phyloP scores from a whole-genome alignment of 2,113 vertebrate genomes.

The Myocastor coypus region DNA sequence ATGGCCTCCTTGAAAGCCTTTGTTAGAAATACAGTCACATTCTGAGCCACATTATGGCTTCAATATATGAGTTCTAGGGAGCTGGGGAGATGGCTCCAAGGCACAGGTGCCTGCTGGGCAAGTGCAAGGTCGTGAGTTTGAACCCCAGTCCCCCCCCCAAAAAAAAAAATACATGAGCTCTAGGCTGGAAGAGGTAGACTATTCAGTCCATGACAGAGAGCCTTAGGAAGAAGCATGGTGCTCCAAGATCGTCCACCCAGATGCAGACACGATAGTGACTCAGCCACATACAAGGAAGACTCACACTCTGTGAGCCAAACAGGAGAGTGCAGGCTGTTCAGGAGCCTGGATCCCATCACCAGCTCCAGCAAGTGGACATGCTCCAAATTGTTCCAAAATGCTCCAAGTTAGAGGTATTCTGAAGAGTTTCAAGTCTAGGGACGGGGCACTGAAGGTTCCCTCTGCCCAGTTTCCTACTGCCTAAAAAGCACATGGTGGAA shows the following conservation, averaged over 20 bases:
- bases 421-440: background rate
- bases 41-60: background rate
- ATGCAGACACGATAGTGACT: too few relatives aligned
- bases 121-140: too few relatives aligned
- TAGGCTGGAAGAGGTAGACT: background rate
- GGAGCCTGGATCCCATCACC: background rate
- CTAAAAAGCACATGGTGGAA: constrained; percentile 10
- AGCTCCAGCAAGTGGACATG: too few relatives aligned
- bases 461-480: background rate
- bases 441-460: background rate
- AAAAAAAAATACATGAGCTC: too few relatives aligned
- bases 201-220: background rate
- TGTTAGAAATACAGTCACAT: background rate
- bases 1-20: background rate
- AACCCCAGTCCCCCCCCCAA: too few relatives aligned
- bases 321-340: background rate
- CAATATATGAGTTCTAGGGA: background rate
- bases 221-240: background rate
- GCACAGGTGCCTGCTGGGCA: too few relatives aligned
- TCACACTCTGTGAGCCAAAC: background rate
- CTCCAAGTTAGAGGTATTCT: background rate
- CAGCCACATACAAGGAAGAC: accelerated
- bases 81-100: too few relatives aligned
- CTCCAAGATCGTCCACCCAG: background rate
- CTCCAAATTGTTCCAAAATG: background rate